Evolutionary conservation across 1,140 invertebrate species (phyloP).

Genomic region (Drosophila busckii): DNA sequence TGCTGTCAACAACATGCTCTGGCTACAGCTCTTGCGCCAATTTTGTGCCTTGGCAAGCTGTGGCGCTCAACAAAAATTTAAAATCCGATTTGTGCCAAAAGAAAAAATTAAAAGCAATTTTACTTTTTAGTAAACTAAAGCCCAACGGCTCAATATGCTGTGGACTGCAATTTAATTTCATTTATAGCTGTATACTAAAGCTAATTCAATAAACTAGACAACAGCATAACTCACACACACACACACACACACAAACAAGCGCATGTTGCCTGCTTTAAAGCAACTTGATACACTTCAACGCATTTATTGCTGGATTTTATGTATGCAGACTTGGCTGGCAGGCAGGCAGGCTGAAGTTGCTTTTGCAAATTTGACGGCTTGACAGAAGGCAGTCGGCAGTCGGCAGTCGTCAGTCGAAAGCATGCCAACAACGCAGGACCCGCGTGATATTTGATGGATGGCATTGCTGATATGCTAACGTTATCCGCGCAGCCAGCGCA

Average conservation of each 20-base stretch:
- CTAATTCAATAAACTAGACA: conserved; percentile 71
- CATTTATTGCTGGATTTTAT: conserved; percentile 5
- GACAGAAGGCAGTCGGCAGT: conserved; percentile 29
- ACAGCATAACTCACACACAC: conserved; percentile 66
- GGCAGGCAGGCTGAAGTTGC: not conserved
- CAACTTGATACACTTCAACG: conserved; percentile 19
- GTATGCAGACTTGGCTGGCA: conserved; percentile 1
- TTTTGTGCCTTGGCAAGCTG: conserved; percentile 11
- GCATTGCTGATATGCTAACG: conserved; percentile 69
- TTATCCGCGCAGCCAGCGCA: conserved; percentile 53
- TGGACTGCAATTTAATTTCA: conserved; percentile 67
- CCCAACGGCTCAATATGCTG: conserved; percentile 33
- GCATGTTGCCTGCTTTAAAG: conserved; percentile 38
- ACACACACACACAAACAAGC: conserved; percentile 7
- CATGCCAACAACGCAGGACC: conserved; percentile 36
- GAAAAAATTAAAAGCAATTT: conserved; percentile 74
- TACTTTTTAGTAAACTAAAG: conserved; percentile 25
- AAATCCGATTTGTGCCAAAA: conserved; percentile 70
- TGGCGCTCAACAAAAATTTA: conserved; percentile 41
- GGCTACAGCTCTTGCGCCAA: conserved; percentile 22
- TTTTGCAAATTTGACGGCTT: conserved; percentile 49
- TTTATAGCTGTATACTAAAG: conserved; percentile 33
- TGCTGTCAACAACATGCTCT: conserved; percentile 52
- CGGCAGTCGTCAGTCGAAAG: not conserved
- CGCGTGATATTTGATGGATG: conserved; percentile 73